Evolutionary conservation across 2,797 vertebrate genomes (phyloP), one percentile per base, ranked within the genome.

Genomic region (Hephaestus fuliginosus): DNA sequence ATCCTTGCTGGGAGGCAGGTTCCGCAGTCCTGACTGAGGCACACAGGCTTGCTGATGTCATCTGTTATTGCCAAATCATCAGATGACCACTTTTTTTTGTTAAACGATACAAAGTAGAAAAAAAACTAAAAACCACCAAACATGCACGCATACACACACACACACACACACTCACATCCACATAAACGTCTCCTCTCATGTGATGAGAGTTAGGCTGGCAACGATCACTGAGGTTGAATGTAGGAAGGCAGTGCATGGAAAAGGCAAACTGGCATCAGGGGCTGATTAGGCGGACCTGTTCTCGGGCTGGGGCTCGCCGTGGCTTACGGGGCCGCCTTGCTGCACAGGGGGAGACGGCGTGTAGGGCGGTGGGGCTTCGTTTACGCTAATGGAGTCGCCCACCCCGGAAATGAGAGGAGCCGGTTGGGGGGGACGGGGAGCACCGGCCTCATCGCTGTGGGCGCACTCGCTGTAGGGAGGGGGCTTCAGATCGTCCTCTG

Each of bases 381-480:
- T 95, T 57, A 94, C 74, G 33, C 88, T 91, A 79, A 91, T 74
- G 1, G 86, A 68, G 81, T 95, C 95, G 39, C 80, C 93, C 52
- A 82, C 91, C 9, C 95, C 95, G 3, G 94, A 87, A 67, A 95
- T 90, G 72, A 95, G 86, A 51, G 85, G 87, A 15, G 93, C 77
- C 44, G 74, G 81, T 55, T 76, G 78, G 55, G 82, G 74, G 15
- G 86, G 84, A 11, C 18, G 83, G 1, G 87, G 63, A 30, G 82
- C 84, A 2, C 88, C 88, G 0, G 86, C 77, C 55, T 88, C 89
- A 0, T 89, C 89, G 1, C 84, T 81, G 5, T 78, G 90, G 58
- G 95, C 94, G 10, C 94, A 95, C 85, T 97, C 96, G 41, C 96
- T 97, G 93, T 97, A 97, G 0, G 96, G 96, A 56, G 96, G 96